A percentile compares a stretch with the other conserved stretches of the same genome.
These are phyloP conservation scores for Arremon aurantiirostris DNA, from an alignment of 2,797 vertebrate species.

Conservation along the genomic window DNA sequence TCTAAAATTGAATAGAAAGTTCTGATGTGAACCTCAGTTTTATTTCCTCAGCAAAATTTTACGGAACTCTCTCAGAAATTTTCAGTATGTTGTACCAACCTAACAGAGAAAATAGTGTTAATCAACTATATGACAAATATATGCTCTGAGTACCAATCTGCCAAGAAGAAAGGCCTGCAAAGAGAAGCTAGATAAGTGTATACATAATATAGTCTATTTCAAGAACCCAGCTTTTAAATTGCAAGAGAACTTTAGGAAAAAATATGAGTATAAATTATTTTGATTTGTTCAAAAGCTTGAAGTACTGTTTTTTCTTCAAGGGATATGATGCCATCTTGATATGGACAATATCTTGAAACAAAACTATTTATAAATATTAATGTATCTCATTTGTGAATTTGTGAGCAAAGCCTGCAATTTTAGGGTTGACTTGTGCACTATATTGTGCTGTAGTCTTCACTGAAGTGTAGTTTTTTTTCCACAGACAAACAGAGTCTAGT, in stretches of 20 bases:
- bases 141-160: background rate
- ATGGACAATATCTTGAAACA: background rate
- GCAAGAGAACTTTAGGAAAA: background rate
- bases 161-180: background rate
- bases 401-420: background rate
- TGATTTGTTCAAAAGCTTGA: background rate
- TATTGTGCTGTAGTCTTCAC: background rate
- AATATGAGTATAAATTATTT: background rate
- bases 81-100: background rate
- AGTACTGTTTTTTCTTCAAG: background rate
- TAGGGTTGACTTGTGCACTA: background rate
- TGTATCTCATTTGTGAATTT: background rate
- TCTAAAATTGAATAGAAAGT: background rate
- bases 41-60: background rate
- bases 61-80: background rate
- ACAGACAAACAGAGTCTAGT: background rate
- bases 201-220: background rate
- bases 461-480: background rate
- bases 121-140: background rate
- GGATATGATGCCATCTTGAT: background rate
- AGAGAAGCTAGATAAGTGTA: background rate
- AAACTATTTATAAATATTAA: background rate
- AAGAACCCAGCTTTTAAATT: background rate
- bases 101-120: background rate
- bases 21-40: background rate